phyloP scores from a whole-genome alignment of 2,888 invertebrate genomes.

The Drosophila mulleri region DNA sequence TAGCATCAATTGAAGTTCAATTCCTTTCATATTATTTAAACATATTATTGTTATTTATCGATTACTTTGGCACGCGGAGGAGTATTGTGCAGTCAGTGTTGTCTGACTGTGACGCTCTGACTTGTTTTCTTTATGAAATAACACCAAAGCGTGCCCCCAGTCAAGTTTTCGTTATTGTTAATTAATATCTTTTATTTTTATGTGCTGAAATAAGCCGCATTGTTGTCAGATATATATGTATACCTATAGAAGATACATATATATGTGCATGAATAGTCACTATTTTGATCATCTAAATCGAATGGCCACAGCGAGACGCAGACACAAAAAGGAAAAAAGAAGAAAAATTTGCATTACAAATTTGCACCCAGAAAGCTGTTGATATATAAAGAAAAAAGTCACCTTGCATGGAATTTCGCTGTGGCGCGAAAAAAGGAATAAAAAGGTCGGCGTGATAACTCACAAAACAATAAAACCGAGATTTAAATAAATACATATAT shows the following conservation, averaged over 20 bases:
- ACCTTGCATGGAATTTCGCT: constrained; percentile 81
- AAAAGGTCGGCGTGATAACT: constrained; percentile 53
- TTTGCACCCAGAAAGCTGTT: constrained; percentile 72
- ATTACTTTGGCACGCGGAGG: neutral
- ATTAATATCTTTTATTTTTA: constrained; percentile 77
- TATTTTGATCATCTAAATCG: constrained; percentile 40
- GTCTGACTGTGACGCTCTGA: neutral
- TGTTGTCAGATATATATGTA: constrained; percentile 7
- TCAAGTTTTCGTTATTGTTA: constrained; percentile 77
- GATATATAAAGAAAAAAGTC: constrained; percentile 64
- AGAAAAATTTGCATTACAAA: constrained; percentile 77
- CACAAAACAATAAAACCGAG: constrained; percentile 55
- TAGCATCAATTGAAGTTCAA: too few relatives aligned
- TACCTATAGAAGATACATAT: constrained; percentile 1
- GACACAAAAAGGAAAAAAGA: constrained; percentile 2
- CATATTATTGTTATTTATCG: neutral
- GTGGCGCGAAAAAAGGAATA: constrained; percentile 37
- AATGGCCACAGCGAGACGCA: constrained; percentile 43
- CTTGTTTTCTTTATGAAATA: constrained; percentile 63
- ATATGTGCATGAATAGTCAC: constrained; percentile 9
- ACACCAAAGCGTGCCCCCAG: constrained; percentile 77
- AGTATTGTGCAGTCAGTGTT: neutral
- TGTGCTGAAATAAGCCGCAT: constrained; percentile 36
- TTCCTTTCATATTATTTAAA: too few relatives aligned
- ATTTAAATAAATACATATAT: constrained; percentile 44